Conservation (phyloP, 2,797 vertebrate species). For the Falco cherrug region DNA sequence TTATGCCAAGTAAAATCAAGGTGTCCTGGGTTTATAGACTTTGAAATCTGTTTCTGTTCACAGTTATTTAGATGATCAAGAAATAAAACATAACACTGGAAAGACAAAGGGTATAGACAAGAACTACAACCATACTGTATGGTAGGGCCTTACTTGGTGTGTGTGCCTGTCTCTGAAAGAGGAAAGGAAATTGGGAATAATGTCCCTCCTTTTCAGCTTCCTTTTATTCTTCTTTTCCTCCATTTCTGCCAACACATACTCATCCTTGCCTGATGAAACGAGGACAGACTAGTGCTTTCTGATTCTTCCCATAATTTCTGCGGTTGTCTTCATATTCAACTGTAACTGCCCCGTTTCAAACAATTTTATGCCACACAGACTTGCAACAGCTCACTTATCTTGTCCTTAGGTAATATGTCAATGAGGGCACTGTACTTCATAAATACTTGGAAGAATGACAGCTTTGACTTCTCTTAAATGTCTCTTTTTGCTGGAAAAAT, state of each 20-base stretch:
- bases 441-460: not conserved
- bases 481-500: not conserved
- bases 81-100: not conserved
- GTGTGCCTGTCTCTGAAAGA: not conserved
- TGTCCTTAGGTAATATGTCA: not conserved
- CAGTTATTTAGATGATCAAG: not conserved
- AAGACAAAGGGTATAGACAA: not conserved
- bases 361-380: not conserved
- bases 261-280: not conserved
- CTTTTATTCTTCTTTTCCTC: not conserved
- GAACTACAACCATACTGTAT: not conserved
- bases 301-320: not conserved
- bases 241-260: not conserved
- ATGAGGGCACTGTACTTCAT: not conserved
- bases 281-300: not conserved
- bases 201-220: not conserved
- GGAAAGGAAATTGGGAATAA: not conserved
- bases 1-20: not conserved
- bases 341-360: not conserved
- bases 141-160: not conserved
- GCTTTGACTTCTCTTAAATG: not conserved
- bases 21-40: not conserved
- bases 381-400: not conserved
- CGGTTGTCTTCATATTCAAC: not conserved
- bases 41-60: not conserved